Conservation (phyloP, 2,113 vertebrate species). For the Notothenia coriiceps region DNA sequence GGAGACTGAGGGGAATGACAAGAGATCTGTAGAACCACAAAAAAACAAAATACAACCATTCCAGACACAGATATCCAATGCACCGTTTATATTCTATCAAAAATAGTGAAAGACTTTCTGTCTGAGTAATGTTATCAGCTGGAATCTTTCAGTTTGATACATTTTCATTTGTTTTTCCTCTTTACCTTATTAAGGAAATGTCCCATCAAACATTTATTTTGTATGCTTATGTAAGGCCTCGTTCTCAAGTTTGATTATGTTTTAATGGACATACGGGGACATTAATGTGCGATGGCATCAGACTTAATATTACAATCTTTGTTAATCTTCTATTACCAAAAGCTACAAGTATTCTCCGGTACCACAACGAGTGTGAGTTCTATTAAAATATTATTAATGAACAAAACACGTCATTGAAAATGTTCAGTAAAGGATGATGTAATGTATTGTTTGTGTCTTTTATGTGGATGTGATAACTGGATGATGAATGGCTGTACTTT, state of each 20-base stretch:
- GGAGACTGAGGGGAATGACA: not conserved
- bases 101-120: not conserved
- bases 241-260: not conserved
- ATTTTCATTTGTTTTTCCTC: too few relatives aligned
- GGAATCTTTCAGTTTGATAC: not conserved
- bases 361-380: not conserved
- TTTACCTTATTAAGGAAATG: too few relatives aligned
- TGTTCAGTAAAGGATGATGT: not conserved
- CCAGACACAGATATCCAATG: too few relatives aligned
- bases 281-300: not conserved
- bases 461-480: not conserved
- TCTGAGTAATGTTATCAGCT: not conserved
- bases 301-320: too few relatives aligned
- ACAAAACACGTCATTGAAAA: not conserved
- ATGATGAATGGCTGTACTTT: constrained; percentile 23
- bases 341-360: not conserved
- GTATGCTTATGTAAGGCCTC: constrained; percentile 1
- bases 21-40: not conserved
- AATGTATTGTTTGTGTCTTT: not conserved
- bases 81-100: not conserved
- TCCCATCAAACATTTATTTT: not conserved
- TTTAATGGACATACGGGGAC: not conserved
- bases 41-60: not conserved
- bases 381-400: too few relatives aligned
- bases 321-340: not conserved